Base-by-base conservation (phyloP, 2,113 vertebrate species). In the Brachirus orientalis region DNA sequence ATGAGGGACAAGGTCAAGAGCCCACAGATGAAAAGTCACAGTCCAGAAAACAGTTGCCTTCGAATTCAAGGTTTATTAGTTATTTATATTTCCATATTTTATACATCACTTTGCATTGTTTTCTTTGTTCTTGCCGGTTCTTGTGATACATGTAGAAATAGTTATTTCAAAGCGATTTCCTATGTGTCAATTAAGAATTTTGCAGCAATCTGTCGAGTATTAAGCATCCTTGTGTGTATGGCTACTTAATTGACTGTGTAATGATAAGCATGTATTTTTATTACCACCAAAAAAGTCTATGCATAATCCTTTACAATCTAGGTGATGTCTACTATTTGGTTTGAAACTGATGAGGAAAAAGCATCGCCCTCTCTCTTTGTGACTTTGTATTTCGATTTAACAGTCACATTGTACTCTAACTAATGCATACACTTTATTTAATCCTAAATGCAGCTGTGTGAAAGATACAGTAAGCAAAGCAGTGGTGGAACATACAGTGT, bases 381-480 rank as follows among this genome's bases (percentile, higher is more conserved):
- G n/a, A n/a, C n/a, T n/a, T n/a, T n/a, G n/a, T n/a, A n/a, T n/a
- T n/a, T n/a, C n/a, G n/a, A n/a, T n/a, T n/a, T n/a, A 33, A 63
- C 69, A 63, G 53, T 20, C 60, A 56, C 43, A 18, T 6, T 1
- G 41, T 55, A 60, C 19, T 41, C 48, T 68, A 75, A 63, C 62
- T 73, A 75, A 71, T 43, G 55, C 54, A 38, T 52, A 65, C 13
- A 54, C 72, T 18, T 77, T 28, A 63, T 14, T 59, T 75, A 19
- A 48, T 44, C 71, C 22, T 65, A 60, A 35, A 36, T 38, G 63
- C 45, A 64, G 58, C 54, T n/a, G 51, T 37, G 14, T 45, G 63
- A 61, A 8, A 51, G 54, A 64, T 38, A 66, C 60, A 19, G 44
- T 37, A 78, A 52, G 60, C 53, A 63, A 79, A 82, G 85, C 46